Evolutionary conservation across 2,888 invertebrate genomes (phyloP).

Genomic region (Subacronicta megacephala): DNA sequence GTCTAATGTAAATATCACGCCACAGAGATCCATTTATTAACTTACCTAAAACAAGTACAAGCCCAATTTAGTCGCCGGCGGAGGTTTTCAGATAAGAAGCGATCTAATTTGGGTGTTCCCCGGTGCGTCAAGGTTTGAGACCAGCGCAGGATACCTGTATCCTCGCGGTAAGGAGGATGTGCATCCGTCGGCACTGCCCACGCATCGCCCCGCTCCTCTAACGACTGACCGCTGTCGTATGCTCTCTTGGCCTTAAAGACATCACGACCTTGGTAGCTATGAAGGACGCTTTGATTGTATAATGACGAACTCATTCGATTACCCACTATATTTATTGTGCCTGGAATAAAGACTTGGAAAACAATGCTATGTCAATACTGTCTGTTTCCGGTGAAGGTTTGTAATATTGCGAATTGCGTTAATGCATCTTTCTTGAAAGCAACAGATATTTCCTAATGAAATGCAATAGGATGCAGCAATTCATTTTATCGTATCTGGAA

Average conservation of each 20-base stretch:
- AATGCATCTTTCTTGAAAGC: no score
- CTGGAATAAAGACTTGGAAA: neutral
- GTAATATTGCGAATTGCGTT: no score
- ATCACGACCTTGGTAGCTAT: constrained; percentile 28
- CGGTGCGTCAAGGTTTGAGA: constrained; percentile 39
- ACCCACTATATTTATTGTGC: neutral
- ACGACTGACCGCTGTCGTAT: constrained; percentile 14
- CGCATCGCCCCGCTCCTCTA: constrained; percentile 32
- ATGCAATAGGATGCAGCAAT: no score
- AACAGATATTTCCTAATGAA: no score
- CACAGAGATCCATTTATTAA: no score
- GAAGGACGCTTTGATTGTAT: constrained; percentile 31
- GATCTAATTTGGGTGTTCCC: constrained; percentile 37
- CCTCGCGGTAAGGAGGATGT: constrained; percentile 83
- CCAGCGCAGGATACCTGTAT: constrained; percentile 77
- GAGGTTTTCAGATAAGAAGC: constrained; percentile 6
- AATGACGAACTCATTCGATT: constrained; percentile 24
- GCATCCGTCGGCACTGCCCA: constrained; percentile 75
- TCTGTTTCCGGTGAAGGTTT: no score
- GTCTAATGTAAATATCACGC: no score
- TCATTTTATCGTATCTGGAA: no score
- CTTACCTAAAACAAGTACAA: no score
- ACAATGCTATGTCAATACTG: no score
- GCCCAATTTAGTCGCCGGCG: no score
- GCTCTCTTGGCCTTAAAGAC: constrained; percentile 2